Percentiles rank a stretch among this genome's conserved stretches.
Evolutionary conservation across 2,113 vertebrate species (phyloP).

Genomic region (Cryptotis parvus): DNA sequence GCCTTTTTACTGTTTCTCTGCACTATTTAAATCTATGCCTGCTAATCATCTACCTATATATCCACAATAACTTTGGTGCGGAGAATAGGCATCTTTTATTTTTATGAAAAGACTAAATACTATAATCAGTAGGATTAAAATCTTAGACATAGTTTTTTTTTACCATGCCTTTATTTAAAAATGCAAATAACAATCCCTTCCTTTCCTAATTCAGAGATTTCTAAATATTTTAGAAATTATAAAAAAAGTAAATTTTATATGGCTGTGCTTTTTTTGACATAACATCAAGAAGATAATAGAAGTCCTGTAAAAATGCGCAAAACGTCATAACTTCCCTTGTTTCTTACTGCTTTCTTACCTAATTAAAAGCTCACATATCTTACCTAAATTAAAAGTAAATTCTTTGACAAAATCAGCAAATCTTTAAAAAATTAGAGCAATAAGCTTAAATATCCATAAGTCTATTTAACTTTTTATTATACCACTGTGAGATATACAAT

Average conservation of each 20-base stretch:
- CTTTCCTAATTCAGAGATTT: not conserved
- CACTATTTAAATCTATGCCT: too few relatives aligned
- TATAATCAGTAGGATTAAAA: not conserved
- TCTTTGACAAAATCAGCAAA: constrained; percentile 47
- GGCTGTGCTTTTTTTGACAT: not conserved
- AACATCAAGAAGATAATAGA: not conserved
- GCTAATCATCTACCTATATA: too few relatives aligned
- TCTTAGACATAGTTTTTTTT: not conserved
- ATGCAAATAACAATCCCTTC: not conserved
- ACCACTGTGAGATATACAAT: too few relatives aligned
- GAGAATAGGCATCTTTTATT: not conserved
- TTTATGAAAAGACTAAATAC: not conserved
- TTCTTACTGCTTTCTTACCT: not conserved
- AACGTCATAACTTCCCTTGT: not conserved
- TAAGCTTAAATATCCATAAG: not conserved
- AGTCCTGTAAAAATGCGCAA: constrained; percentile 16
- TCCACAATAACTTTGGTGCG: not conserved
- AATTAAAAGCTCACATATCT: too few relatives aligned
- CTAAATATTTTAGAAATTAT: not conserved
- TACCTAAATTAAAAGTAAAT: constrained; percentile 19
- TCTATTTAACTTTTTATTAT: too few relatives aligned
- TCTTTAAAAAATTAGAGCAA: constrained; percentile 40
- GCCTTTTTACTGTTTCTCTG: too few relatives aligned
- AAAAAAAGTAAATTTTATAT: not conserved
- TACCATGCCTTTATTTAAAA: not conserved